These are phyloP conservation scores for Leptothorax acervorum DNA, from an alignment of 2,888 invertebrate species.

Conservation along the genomic window DNA sequence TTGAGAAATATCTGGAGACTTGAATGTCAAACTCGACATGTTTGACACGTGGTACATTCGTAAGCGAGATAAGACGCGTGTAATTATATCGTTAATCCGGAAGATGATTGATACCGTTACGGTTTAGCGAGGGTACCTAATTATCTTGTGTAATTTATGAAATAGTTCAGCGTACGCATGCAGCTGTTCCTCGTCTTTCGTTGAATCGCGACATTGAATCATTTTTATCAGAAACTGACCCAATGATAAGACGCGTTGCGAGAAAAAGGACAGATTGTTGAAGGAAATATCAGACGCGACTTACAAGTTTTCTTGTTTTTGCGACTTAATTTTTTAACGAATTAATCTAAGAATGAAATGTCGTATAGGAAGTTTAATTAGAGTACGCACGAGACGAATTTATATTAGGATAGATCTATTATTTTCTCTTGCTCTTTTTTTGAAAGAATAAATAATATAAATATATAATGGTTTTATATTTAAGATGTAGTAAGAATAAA, in stretches of 20 bases:
- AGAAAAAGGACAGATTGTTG: not conserved
- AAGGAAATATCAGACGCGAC: not conserved
- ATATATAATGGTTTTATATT: conserved; percentile 3
- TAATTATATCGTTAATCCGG: not conserved
- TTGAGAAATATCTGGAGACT: not conserved
- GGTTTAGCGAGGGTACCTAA: not conserved
- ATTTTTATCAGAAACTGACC: not conserved
- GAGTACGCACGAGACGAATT: not conserved
- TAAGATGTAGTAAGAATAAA: not conserved
- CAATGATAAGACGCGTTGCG: not conserved
- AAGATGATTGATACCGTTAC: not conserved
- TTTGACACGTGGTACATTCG: not conserved
- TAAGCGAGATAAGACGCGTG: conserved; percentile 7
- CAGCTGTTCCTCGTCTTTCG: not conserved
- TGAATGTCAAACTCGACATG: not conserved
- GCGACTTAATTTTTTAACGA: not conserved
- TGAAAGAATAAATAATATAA: not conserved
- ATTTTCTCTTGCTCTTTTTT: not conserved
- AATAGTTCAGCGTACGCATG: not conserved
- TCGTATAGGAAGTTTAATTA: not conserved
- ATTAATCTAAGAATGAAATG: not conserved
- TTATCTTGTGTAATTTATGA: not conserved
- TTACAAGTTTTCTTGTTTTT: not conserved
- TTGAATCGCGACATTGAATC: not conserved
- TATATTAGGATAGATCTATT: not conserved